These are phyloP conservation scores for Polydrusus tereticollis DNA, from an alignment of 2,888 invertebrate species.

Conservation along the genomic window DNA sequence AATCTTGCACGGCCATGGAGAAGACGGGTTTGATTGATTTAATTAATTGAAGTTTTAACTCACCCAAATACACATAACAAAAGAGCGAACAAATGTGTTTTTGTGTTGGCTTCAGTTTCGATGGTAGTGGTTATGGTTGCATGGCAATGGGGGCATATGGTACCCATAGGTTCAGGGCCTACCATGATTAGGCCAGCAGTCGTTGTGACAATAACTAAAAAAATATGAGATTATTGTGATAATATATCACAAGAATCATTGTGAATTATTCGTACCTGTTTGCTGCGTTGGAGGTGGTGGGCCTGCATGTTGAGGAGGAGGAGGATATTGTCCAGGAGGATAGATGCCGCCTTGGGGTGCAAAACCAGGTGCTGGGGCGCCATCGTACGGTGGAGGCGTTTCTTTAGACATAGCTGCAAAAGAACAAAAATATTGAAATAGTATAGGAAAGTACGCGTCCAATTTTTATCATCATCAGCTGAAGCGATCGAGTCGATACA, in stretches of 20 bases:
- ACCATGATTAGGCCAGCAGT: slow-evolving; percentile 47
- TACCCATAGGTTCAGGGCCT: slow-evolving; percentile 63
- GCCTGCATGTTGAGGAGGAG: not conserved
- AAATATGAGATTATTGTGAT: not conserved
- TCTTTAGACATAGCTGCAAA: slow-evolving; percentile 34
- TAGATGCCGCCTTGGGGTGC: slow-evolving; percentile 5
- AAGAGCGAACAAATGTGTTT: slow-evolving; percentile 69
- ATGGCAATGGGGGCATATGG: slow-evolving; percentile 68
- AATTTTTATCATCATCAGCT: not conserved
- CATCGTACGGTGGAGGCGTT: slow-evolving; percentile 33
- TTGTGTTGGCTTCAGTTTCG: slow-evolving; percentile 65
- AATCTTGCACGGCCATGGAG: too few relatives aligned
- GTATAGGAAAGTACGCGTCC: not conserved
- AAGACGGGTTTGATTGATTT: too few relatives aligned
- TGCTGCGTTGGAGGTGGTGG: slow-evolving; percentile 6
- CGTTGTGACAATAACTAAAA: slow-evolving; percentile 46
- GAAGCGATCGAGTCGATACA: not conserved
- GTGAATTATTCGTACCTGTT: too few relatives aligned
- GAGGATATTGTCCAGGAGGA: slow-evolving; percentile 18
- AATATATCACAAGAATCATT: not conserved
- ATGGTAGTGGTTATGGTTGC: slow-evolving; percentile 65
- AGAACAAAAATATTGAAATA: not conserved
- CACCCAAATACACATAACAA: slow-evolving; percentile 67
- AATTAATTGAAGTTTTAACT: too few relatives aligned
- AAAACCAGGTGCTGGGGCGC: slow-evolving; percentile 17